These are phyloP conservation scores for Poeciliopsis presidionis DNA, from an alignment of 2,797 vertebrate species.

Conservation along the genomic window DNA sequence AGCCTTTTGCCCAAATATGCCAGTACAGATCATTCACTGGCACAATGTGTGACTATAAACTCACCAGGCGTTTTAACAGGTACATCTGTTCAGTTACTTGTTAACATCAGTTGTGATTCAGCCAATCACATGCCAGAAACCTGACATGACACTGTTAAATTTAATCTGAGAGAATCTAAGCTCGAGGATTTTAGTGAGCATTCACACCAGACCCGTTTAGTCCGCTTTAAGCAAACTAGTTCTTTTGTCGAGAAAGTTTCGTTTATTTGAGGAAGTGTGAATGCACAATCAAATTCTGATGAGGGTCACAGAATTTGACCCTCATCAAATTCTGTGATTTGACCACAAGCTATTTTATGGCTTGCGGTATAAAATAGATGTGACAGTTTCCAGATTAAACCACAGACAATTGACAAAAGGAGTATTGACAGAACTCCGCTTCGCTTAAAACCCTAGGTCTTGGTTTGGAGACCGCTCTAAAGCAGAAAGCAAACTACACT, in stretches of 20 bases:
- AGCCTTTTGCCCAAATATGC: background rate
- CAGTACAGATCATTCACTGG: background rate
- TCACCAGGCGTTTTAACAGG: background rate
- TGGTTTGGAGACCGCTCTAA: too few relatives aligned
- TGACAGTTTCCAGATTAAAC: constrained; percentile 14
- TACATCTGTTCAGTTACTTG: background rate
- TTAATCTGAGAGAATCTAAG: background rate
- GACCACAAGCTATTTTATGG: too few relatives aligned
- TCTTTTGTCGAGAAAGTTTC: too few relatives aligned
- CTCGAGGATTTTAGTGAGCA: background rate
- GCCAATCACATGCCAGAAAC: background rate
- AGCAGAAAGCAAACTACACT: too few relatives aligned
- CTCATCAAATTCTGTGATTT: too few relatives aligned
- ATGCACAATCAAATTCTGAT: too few relatives aligned
- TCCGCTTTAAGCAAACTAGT: too few relatives aligned
- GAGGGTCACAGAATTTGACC: too few relatives aligned
- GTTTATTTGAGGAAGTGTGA: too few relatives aligned
- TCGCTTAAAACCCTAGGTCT: too few relatives aligned
- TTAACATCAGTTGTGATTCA: background rate
- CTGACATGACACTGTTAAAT: background rate
- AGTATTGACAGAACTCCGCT: background rate
- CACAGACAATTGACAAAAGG: background rate
- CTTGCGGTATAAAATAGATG: constrained; percentile 10
- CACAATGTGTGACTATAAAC: constrained; percentile 10
- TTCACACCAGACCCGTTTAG: too few relatives aligned